A percentile compares a stretch with the other conserved stretches of the same genome.
Conservation (phyloP, 2,797 vertebrate genomes). For the Characodon lateralis region DNA sequence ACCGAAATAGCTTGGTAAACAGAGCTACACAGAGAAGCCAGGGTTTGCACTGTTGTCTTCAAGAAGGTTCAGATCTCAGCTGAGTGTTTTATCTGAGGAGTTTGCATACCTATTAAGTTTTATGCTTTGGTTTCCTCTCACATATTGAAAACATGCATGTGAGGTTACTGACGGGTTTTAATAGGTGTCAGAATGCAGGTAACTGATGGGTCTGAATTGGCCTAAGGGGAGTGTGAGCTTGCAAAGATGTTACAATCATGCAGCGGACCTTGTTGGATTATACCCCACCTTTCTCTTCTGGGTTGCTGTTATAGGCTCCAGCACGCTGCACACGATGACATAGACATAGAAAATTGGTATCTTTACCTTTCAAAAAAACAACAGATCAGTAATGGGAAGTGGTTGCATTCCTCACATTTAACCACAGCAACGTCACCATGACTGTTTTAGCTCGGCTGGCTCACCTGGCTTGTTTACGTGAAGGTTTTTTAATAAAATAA, state of each 20-base stretch:
- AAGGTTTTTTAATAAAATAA: not conserved
- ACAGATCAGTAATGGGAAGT: not conserved
- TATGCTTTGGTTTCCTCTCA: not conserved
- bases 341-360: not conserved
- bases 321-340: not conserved
- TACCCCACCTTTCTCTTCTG: too few species aligned
- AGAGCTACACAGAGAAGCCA: not conserved
- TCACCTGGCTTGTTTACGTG: not conserved
- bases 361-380: not conserved
- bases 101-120: not conserved
- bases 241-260: not conserved
- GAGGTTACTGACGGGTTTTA: too few species aligned
- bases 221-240: not conserved
- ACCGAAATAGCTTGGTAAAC: not conserved
- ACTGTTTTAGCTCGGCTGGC: too few species aligned
- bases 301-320: not conserved
- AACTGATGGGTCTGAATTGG: not conserved
- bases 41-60: not conserved
- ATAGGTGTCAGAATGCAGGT: too few species aligned
- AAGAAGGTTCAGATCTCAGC: not conserved
- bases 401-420: not conserved
- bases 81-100: not conserved
- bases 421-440: not conserved
- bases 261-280: not conserved
- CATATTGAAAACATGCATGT: not conserved